Evolutionary conservation across 2,888 invertebrate genomes (phyloP).

Genomic region (Philaethria dido): DNA sequence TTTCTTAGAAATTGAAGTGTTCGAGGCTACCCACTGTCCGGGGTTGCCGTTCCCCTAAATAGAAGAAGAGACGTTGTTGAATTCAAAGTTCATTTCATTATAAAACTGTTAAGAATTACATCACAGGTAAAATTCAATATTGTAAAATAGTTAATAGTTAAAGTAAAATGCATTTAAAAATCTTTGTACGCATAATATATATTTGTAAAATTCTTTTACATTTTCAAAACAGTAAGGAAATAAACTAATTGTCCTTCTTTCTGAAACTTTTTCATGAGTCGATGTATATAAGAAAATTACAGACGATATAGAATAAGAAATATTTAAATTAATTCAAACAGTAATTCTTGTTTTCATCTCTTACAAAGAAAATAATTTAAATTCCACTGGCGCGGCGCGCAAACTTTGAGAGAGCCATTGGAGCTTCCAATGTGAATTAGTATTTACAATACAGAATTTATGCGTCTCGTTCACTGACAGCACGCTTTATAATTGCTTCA

Average conservation of each 20-base stretch:
- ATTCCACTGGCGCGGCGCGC: conserved; percentile 29
- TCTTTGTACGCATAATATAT: too few species aligned
- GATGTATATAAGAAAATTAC: conserved; percentile 4
- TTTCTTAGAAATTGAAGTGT: too few species aligned
- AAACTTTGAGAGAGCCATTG: conserved; percentile 28
- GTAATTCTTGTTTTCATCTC: conserved; percentile 22
- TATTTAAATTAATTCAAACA: conserved; percentile 18
- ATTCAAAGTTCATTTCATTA: too few species aligned
- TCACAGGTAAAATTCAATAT: too few species aligned
- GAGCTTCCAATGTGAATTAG: conserved; percentile 16
- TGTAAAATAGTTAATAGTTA: too few species aligned
- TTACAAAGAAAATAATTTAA: conserved; percentile 29
- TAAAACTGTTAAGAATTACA: too few species aligned
- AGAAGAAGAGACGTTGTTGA: too few species aligned
- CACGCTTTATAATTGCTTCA: conserved; percentile 50
- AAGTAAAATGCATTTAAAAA: too few species aligned
- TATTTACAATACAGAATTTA: conserved; percentile 28
- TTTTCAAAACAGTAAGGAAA: neutral
- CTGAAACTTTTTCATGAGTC: neutral
- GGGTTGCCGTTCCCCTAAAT: too few species aligned
- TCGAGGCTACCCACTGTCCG: too few species aligned
- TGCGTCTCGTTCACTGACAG: conserved; percentile 23
- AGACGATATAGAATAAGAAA: neutral
- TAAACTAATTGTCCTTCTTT: neutral
- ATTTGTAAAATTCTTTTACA: too few species aligned